Evolutionary conservation across 2,888 invertebrate genomes (phyloP), one percentile per base, ranked within the genome.

Genomic region (Anarsia innoxiella): DNA sequence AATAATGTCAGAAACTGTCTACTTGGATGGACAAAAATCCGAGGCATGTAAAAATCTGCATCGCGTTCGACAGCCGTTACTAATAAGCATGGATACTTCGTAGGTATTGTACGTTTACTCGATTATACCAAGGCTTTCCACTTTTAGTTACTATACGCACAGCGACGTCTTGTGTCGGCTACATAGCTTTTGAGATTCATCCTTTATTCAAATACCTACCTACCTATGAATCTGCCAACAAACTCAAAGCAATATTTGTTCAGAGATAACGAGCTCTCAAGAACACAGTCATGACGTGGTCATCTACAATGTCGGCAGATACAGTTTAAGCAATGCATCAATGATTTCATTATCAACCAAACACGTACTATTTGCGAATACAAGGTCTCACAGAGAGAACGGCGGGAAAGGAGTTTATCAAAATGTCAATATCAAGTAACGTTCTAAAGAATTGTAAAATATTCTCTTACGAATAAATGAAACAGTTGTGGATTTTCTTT

Each of bases 61-160:
- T n/a, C n/a, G n/a, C n/a, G n/a, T n/a, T 49, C 53, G 60, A 48
- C 56, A 54, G 53, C 50, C 57, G 61, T 67, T 62, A 56, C 56
- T 52, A 74, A 69, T 64, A 61, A 61, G 54, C 62, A 65, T 60
- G 61, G 63, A 65, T 25, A 37, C 39, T 23, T 31, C 32, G 23
- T n/a, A n/a, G 15, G 53, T 57, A 51, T 53, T 54, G 59, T 58
- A 59, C 65, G 66, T 57, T 63, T 64, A 69, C 59, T 59, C 64
- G 67, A 72, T 72, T 66, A 67, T 67, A 77, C 71, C 82, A 83
- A 83, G 82, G 83, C 61, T 75, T 78, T 74, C 82, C 66, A 79
- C 80, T 80, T 82, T 82, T 71, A 66, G 74, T 56, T n/a, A 19
- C 19, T 19, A 19, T 19, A 5, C 8, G 19, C 19, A 8, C 19